Base-by-base conservation (phyloP, 2,113 vertebrate genomes). In the Microcebus ravelobensis region DNA sequence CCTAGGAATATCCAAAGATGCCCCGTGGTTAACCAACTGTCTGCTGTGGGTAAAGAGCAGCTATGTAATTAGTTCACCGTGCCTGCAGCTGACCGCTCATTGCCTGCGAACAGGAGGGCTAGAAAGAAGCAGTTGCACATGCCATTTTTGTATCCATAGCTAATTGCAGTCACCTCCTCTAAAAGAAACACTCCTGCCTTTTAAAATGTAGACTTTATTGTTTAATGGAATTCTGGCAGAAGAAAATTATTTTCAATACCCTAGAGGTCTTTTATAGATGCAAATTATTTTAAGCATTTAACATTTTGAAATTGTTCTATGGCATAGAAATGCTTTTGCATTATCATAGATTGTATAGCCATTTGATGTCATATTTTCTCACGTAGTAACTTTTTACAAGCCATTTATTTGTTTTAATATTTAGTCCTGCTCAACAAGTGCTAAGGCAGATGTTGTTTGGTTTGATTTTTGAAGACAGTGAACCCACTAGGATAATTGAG, bases 391-490 rank as follows among this genome's bases (percentile, higher is more conserved):
- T 96, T 98, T 95, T 93, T 93, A 45, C 27, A 76, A 93, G 85
- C 85, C 74, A 76, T 48, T 84, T 84, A 70, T 29, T 98, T 97
- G 68, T 96, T 97, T 96, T 96, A 96, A 82, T 86, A 89, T 97
- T 98, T 85, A 94, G 6, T 94, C 87, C 67, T 23, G 8, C 68
- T 96, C 84, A 97, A 89, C 84, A 97, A 89, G 89, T 73, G 39
- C 80, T 96, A 92, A 94, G 55, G 88, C 93, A 98, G 88, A 94
- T 29, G 82, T 74, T 96, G 90, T 93, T 93, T 90, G 85, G 81
- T 36, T 79, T 97, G 97, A 90, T 96, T 91, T 98, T 97, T 96
- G 84, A 96, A 97, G 91, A 95, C 83, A 57, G n/a, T 90, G 95
- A 83, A 97, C 84, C 96, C 87, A 80, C 63, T 86, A 95, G 94